Conservation (phyloP, 2,113 vertebrate genomes). For the Lynx canadensis region DNA sequence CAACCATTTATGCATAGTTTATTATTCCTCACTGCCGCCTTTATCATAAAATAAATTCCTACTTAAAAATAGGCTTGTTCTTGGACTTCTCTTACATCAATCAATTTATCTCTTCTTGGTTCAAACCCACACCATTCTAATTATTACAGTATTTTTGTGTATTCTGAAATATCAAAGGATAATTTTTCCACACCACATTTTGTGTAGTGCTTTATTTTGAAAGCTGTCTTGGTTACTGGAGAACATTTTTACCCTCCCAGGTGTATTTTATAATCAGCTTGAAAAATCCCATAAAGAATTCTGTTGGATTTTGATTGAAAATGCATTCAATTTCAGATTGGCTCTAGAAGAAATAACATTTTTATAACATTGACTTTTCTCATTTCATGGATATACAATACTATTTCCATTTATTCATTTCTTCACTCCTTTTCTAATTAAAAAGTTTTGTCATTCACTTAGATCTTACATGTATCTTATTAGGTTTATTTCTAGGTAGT, state of each 20-base stretch:
- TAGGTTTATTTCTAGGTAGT: slow-evolving; percentile 25
- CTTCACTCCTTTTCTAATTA: not conserved
- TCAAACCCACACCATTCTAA: not conserved
- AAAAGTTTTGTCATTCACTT: slow-evolving; percentile 49
- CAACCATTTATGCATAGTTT: not conserved
- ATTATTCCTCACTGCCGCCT: not conserved
- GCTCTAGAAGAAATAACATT: slow-evolving; percentile 1
- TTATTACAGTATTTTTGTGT: not conserved
- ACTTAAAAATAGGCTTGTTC: not conserved
- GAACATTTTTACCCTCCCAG: not conserved
- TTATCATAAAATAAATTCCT: not conserved
- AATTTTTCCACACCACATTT: not conserved
- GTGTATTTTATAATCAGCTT: slow-evolving; percentile 43
- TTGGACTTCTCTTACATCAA: not conserved
- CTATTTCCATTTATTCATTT: slow-evolving; percentile 13
- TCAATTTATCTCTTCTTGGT: not conserved
- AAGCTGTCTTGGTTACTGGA: not conserved
- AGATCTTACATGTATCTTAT: slow-evolving; percentile 32
- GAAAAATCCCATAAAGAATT: not conserved
- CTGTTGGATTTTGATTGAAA: slow-evolving; percentile 43
- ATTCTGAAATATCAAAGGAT: not conserved
- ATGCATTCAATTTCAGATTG: slow-evolving; percentile 47
- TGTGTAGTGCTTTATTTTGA: slow-evolving; percentile 28
- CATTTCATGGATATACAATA: not conserved
- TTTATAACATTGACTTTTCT: slow-evolving; percentile 50